Evolutionary conservation across 2,113 vertebrate genomes (phyloP).

Genomic region (Rostratula benghalensis): DNA sequence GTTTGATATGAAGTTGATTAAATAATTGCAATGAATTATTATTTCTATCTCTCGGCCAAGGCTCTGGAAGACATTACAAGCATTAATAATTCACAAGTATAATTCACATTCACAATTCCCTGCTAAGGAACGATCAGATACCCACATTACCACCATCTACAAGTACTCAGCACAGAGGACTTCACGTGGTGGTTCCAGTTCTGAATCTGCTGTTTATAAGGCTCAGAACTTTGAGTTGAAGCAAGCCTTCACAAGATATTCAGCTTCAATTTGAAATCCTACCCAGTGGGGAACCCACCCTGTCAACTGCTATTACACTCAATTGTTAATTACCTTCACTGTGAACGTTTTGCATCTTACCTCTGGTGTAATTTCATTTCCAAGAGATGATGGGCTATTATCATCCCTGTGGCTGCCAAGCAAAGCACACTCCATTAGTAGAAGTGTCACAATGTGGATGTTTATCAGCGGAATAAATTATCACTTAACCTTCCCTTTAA

Average conservation of each 20-base stretch:
- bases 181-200: background rate
- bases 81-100: background rate
- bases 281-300: background rate
- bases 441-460: conserved; percentile 4
- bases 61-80: background rate
- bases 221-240: background rate
- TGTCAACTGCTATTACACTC: background rate
- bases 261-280: background rate
- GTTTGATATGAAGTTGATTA: background rate
- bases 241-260: background rate
- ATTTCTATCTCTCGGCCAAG: background rate
- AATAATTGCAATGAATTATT: background rate
- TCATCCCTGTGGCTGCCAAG: background rate
- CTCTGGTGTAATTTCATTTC: conserved; percentile 9
- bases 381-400: conserved; percentile 5
- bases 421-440: background rate
- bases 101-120: background rate
- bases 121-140: background rate
- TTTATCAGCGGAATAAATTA: conserved; percentile 28
- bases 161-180: background rate
- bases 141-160: background rate
- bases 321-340: background rate
- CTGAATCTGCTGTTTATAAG: background rate
- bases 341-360: background rate
- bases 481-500: background rate